Percentiles rank a stretch among this genome's conserved stretches.
Conservation (phyloP, 1,140 invertebrate species). For the Cyclargus thomasi region DNA sequence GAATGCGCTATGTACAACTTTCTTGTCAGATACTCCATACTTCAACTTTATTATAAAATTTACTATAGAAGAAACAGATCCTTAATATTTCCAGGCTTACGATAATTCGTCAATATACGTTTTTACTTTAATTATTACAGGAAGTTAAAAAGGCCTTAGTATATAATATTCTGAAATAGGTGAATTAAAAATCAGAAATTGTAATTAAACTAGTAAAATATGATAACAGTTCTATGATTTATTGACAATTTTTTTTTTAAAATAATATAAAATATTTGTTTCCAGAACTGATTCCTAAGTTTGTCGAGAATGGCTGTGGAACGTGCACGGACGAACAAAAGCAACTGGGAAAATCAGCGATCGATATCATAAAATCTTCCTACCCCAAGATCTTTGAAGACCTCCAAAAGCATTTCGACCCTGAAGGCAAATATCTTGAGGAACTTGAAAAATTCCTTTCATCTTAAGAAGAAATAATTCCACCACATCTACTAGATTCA, state of each 20-base stretch:
- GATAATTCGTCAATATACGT: no score
- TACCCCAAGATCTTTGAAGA: slow-evolving; percentile 64
- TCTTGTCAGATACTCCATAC: no score
- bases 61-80: no score
- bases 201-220: not conserved
- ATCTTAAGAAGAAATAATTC: slow-evolving; percentile 22
- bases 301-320: slow-evolving; percentile 74
- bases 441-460: slow-evolving; percentile 55
- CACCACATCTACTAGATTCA: no score
- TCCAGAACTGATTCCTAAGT: slow-evolving; percentile 78
- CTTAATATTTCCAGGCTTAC: no score
- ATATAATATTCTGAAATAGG: no score
- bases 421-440: slow-evolving; percentile 60
- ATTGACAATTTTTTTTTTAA: not conserved
- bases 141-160: no score
- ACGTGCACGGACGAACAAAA: slow-evolving; percentile 73
- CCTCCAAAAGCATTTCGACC: slow-evolving; percentile 62
- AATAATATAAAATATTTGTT: slow-evolving; percentile 21
- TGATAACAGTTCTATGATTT: not conserved
- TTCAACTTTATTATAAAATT: no score
- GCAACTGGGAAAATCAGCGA: slow-evolving; percentile 61
- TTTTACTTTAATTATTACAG: no score
- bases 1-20: no score
- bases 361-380: slow-evolving; percentile 56
- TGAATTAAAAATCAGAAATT: not conserved